Percentiles rank a stretch among this genome's conserved stretches.
Conservation (phyloP, 2,113 vertebrate genomes). For the Helogale parvula region DNA sequence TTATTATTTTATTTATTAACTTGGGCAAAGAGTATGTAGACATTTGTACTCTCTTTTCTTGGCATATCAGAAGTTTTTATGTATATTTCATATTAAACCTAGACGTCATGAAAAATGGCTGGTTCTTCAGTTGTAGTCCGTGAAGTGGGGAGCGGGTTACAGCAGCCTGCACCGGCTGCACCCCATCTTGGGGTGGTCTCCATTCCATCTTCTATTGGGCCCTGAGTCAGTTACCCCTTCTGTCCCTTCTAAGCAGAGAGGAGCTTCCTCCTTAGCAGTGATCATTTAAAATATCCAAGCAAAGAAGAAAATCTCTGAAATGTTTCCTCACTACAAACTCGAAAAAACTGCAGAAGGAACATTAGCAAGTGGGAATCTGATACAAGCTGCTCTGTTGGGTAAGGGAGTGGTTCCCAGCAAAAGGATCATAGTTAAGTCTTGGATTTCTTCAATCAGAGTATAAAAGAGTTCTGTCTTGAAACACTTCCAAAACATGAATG, state of each 20-base stretch:
- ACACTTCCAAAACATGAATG: conserved; percentile 89
- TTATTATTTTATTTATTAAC: neutral
- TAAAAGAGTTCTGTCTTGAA: conserved; percentile 91
- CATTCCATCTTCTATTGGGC: no score
- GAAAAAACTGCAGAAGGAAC: conserved; percentile 77
- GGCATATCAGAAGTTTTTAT: neutral
- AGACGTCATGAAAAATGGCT: neutral
- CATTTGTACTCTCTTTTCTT: neutral
- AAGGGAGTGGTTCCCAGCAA: conserved; percentile 92
- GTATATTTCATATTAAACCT: neutral
- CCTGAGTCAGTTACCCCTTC: no score
- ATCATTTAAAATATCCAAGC: no score
- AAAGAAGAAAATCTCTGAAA: no score
- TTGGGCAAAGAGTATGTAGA: neutral
- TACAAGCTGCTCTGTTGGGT: conserved; percentile 88
- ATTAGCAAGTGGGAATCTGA: conserved; percentile 89
- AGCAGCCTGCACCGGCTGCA: no score
- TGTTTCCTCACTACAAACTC: no score
- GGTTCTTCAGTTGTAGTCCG: neutral
- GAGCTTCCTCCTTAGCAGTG: no score
- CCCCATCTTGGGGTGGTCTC: no score
- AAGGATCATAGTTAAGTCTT: conserved; percentile 93
- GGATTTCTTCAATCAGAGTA: conserved; percentile 93
- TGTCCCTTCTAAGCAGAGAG: no score
- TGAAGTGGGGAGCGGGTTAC: conserved; percentile 47